These are phyloP conservation scores for Pithecia hirsuta DNA, from an alignment of 2,797 vertebrate genomes.

Conservation along the genomic window DNA sequence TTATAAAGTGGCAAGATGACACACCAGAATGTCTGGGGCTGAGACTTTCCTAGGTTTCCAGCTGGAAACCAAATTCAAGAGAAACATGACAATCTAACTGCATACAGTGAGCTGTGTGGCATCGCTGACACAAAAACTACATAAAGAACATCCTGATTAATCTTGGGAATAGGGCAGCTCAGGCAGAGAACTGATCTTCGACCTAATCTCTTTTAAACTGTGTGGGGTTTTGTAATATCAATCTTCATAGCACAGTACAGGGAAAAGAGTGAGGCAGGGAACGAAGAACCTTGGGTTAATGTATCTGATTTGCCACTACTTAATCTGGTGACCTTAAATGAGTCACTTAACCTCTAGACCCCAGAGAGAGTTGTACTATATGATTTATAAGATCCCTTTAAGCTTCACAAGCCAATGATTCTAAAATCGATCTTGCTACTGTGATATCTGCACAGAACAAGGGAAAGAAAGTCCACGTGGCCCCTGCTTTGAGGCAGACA, in stretches of 20 bases:
- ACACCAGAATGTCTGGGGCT: rapidly evolving
- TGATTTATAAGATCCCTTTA: neutral
- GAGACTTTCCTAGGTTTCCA: neutral
- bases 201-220: neutral
- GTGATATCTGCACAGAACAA: neutral
- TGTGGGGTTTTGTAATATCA: neutral
- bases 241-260: neutral
- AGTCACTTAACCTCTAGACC: neutral
- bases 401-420: neutral
- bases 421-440: neutral
- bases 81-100: rapidly evolving
- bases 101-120: no score
- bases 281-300: neutral
- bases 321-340: conserved; percentile 11
- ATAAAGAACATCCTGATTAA: neutral
- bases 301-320: neutral
- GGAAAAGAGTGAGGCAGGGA: neutral
- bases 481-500: neutral
- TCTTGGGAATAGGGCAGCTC: neutral
- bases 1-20: neutral
- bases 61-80: neutral
- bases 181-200: neutral
- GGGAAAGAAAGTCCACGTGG: neutral
- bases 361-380: neutral
- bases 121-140: rapidly evolving